Conservation (phyloP, 2,797 vertebrate genomes). For the Caiman crocodilus region DNA sequence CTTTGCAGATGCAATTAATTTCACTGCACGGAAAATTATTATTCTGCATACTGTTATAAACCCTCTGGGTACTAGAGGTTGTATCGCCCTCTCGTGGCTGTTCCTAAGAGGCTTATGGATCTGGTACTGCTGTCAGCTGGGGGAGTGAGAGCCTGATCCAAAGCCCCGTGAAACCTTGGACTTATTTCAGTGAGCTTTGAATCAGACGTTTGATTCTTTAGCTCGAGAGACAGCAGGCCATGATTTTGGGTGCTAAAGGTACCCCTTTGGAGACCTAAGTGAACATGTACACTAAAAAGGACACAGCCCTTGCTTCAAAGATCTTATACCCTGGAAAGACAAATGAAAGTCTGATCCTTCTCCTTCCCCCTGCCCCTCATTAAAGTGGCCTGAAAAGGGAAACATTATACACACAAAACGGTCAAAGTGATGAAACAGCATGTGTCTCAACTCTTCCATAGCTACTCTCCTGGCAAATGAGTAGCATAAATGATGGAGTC, state of each 20-base stretch:
- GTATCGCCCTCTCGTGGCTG: constrained; percentile 47
- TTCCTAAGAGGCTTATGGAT: not conserved
- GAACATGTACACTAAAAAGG: rapidly evolving
- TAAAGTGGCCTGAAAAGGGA: not conserved
- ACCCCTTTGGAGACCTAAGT: rapidly evolving
- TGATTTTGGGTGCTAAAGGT: rapidly evolving
- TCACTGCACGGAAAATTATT: not conserved
- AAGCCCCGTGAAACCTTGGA: rapidly evolving
- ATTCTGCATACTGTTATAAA: not conserved
- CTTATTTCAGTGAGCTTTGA: not conserved
- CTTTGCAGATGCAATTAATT: not conserved
- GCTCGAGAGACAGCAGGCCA: not conserved
- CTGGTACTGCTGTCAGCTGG: rapidly evolving
- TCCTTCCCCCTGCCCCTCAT: not conserved
- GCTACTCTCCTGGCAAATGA: too few species aligned
- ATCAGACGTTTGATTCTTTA: not conserved
- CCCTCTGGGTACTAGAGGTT: not conserved
- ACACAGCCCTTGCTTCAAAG: not conserved
- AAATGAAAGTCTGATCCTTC: not conserved
- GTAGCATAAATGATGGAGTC: not conserved
- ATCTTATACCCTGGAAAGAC: rapidly evolving
- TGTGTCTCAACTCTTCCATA: rapidly evolving
- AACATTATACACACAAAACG: not conserved
- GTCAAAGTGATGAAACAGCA: not conserved
- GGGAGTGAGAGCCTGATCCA: rapidly evolving